phyloP scores from a whole-genome alignment of 2,113 vertebrate species.

The Psophia crepitans region DNA sequence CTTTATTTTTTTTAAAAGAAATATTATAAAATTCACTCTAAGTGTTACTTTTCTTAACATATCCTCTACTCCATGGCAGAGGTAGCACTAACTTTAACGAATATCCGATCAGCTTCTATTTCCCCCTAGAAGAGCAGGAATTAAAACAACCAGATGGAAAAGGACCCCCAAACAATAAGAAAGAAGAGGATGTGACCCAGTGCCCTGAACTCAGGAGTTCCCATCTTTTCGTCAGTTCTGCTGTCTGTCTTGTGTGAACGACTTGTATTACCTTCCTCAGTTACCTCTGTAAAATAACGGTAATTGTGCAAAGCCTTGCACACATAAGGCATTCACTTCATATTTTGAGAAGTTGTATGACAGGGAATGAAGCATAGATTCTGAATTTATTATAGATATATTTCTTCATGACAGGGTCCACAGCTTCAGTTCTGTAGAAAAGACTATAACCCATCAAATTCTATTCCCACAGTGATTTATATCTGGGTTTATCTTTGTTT shows the following conservation, averaged over 20 bases:
- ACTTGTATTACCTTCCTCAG: background rate
- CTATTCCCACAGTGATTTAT: background rate
- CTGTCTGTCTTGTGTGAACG: background rate
- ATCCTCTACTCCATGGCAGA: background rate
- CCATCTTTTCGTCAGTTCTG: background rate
- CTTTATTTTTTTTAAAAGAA: background rate
- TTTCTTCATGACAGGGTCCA: background rate
- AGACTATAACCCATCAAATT: background rate
- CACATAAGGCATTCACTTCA: background rate
- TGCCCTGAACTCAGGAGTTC: background rate
- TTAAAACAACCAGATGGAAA: background rate
- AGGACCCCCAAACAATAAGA: background rate
- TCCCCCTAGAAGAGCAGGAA: background rate
- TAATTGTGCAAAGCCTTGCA: background rate
- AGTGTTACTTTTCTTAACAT: background rate
- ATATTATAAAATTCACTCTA: background rate
- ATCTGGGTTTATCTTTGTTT: background rate
- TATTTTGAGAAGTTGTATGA: background rate
- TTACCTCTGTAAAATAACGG: background rate
- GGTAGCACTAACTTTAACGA: background rate
- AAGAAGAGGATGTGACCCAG: background rate
- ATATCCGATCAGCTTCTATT: background rate
- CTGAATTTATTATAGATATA: background rate
- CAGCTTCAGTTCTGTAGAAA: background rate
- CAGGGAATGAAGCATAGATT: background rate